Conservation (phyloP, 1,140 invertebrate genomes). For the Delia radicum region DNA sequence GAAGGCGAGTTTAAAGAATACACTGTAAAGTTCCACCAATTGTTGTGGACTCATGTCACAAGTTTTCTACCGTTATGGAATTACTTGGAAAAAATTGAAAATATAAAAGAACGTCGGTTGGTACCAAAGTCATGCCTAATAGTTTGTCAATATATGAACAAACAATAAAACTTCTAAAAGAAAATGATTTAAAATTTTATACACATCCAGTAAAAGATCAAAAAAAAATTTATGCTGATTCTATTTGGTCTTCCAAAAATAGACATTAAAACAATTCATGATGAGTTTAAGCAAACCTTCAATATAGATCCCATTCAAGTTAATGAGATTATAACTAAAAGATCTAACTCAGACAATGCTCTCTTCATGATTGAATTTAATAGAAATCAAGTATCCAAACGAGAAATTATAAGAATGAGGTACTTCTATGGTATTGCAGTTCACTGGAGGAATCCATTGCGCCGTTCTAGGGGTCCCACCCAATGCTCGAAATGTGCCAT, state of each 20-base stretch:
- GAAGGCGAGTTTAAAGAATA: background rate
- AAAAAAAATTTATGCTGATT: too few species aligned
- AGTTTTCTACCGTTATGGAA: background rate
- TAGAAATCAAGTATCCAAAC: background rate
- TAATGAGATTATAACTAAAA: background rate
- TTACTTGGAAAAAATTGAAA: too few species aligned
- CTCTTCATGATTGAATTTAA: background rate
- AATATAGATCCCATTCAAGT: background rate
- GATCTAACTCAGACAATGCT: background rate
- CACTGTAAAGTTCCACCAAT: background rate
- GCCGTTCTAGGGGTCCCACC: background rate
- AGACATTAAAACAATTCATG: background rate
- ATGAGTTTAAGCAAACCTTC: background rate
- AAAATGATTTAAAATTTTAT: background rate
- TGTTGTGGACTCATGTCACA: background rate
- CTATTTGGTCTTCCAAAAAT: background rate
- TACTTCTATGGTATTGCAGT: too few species aligned
- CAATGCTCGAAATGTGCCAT: background rate
- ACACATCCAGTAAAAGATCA: background rate
- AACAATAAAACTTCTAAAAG: background rate
- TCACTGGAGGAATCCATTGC: background rate
- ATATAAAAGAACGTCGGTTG: too few species aligned
- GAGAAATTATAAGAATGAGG: background rate
- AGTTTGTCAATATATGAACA: background rate
- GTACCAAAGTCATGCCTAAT: too few species aligned